These are phyloP conservation scores for Atrichornis clamosus DNA, from an alignment of 2,113 vertebrate genomes.

Conservation along the genomic window DNA sequence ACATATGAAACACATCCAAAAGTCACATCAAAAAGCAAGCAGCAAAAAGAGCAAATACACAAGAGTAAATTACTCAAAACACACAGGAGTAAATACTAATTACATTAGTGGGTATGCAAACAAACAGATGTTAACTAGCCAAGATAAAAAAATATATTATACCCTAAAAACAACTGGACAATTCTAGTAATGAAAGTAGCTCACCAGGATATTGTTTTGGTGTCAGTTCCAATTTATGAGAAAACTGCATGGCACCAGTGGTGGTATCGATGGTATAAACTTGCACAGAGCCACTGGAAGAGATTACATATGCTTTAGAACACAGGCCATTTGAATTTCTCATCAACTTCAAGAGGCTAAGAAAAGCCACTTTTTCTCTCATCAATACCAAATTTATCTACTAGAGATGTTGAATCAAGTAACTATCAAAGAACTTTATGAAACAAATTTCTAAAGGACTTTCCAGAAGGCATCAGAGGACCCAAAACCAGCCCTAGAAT, in stretches of 20 bases:
- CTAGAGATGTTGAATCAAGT: not conserved
- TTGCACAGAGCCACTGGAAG: constrained; percentile 89
- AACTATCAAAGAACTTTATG: not conserved
- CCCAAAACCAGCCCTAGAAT: not conserved
- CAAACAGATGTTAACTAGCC: not conserved
- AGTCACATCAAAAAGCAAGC: not conserved
- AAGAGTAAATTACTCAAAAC: not conserved
- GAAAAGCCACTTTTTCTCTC: not conserved
- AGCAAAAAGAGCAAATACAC: not conserved
- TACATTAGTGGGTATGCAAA: not conserved
- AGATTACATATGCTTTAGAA: constrained; percentile 41
- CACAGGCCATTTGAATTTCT: not conserved
- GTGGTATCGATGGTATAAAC: constrained; percentile 94
- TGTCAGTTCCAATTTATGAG: constrained; percentile 95
- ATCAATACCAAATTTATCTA: not conserved
- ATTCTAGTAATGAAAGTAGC: not conserved
- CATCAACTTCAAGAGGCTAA: not conserved
- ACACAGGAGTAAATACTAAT: not conserved
- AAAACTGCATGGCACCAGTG: constrained; percentile 94
- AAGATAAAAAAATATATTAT: not conserved
- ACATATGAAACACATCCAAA: not conserved
- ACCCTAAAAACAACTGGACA: not conserved
- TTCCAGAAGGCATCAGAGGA: not conserved
- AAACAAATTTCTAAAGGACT: not conserved
- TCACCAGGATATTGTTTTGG: constrained; percentile 98